A percentile compares a stretch with the other conserved stretches of the same genome.
Evolutionary conservation across 1,140 invertebrate genomes (phyloP).

Genomic region (Pissodes strobi): DNA sequence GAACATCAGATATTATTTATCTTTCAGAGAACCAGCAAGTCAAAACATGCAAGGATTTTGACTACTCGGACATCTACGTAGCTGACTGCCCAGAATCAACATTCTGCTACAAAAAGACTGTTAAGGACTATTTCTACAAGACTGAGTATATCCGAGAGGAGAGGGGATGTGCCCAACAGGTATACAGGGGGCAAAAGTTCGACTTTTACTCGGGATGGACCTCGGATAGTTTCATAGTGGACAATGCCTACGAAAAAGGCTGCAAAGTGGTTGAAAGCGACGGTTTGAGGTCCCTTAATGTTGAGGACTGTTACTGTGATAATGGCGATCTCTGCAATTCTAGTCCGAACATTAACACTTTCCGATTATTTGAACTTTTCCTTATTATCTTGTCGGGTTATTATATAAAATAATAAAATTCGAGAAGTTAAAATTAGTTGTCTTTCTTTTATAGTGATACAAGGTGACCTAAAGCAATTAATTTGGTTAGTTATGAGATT

Average conservation of each 20-base stretch:
- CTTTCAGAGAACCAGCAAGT: neutral
- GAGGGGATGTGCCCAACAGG: conserved; percentile 21
- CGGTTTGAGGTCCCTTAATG: neutral
- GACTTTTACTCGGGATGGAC: neutral
- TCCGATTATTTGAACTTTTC: no score
- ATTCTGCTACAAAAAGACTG: conserved; percentile 20
- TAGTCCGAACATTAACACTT: no score
- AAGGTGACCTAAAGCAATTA: no score
- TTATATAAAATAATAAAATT: no score
- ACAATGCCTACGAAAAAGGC: conserved; percentile 10
- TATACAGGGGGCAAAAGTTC: conserved; percentile 20
- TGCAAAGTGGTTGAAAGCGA: conserved; percentile 9
- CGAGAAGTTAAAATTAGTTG: no score
- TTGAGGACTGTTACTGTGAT: conserved; percentile 26
- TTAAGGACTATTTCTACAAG: conserved; percentile 7
- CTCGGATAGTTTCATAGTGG: neutral
- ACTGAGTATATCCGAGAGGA: conserved; percentile 4
- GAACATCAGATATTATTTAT: no score
- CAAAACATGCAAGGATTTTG: conserved; percentile 17
- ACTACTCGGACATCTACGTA: conserved; percentile 8
- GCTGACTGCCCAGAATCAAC: conserved; percentile 27
- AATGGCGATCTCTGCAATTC: conserved; percentile 22
- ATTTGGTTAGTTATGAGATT: no score
- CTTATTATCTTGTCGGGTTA: no score
- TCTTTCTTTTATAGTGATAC: no score